Conservation (phyloP, 2,797 vertebrate species). For the Phyllotis vaccarum region DNA sequence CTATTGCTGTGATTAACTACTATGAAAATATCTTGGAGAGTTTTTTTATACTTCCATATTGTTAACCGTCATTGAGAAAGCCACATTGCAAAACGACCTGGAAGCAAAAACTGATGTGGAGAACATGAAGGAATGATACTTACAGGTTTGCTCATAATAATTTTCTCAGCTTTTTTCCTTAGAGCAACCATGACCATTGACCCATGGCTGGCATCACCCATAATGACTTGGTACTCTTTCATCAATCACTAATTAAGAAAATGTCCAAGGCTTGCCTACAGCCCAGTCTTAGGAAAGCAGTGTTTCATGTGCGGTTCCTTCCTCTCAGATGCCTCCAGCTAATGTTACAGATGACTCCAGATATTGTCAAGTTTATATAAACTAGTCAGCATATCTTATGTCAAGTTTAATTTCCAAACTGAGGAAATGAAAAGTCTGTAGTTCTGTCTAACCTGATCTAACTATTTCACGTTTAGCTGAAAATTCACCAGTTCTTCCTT, state of each 20-base stretch:
- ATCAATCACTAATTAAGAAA: background rate
- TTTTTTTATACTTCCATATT: background rate
- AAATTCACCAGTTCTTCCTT: background rate
- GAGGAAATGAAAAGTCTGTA: too few relatives aligned
- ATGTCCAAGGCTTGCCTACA: background rate
- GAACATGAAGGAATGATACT: too few relatives aligned
- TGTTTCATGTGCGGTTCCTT: too few relatives aligned
- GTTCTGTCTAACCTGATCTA: too few relatives aligned
- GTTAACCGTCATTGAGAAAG: background rate
- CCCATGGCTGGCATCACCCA: background rate
- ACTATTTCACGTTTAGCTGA: background rate
- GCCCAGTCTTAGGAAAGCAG: background rate
- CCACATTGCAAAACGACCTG: too few relatives aligned
- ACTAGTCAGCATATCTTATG: background rate
- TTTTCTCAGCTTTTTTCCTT: background rate
- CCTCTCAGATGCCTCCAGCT: background rate
- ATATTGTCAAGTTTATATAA: background rate
- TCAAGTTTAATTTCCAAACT: background rate
- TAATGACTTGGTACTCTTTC: background rate
- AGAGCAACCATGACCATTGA: background rate
- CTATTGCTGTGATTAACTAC: background rate
- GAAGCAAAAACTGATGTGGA: background rate
- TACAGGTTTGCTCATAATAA: background rate
- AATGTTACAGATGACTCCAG: background rate
- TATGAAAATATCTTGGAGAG: background rate